These are phyloP conservation scores for Matsumurasca onukii DNA, from an alignment of 1,140 invertebrate genomes.

Conservation along the genomic window DNA sequence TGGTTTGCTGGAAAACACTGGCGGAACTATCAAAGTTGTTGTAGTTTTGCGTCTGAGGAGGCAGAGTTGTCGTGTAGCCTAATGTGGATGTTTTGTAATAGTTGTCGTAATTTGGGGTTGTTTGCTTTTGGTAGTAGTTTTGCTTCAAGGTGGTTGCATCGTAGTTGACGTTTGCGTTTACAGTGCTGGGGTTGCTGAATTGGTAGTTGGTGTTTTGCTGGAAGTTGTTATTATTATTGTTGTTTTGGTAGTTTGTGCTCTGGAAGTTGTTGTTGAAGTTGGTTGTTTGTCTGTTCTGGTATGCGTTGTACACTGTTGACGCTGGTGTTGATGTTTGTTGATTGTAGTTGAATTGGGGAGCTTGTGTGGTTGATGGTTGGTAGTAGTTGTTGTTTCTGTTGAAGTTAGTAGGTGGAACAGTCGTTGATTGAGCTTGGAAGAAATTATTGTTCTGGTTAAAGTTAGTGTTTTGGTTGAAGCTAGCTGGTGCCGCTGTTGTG, in stretches of 20 bases:
- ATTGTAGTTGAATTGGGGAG: slow-evolving; percentile 30
- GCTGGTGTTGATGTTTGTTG: slow-evolving; percentile 39
- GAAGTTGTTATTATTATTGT: slow-evolving; percentile 31
- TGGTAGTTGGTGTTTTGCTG: slow-evolving; percentile 30
- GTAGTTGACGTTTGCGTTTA: slow-evolving; percentile 10
- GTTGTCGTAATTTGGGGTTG: slow-evolving; percentile 34
- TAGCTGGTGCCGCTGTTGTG: slow-evolving; percentile 35
- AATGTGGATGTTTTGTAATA: slow-evolving; percentile 37
- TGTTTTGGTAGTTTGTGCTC: slow-evolving; percentile 43
- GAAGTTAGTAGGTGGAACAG: slow-evolving; percentile 38
- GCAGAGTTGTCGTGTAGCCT: slow-evolving; percentile 16
- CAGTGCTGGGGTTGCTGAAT: slow-evolving; percentile 20
- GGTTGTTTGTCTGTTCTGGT: slow-evolving; percentile 42
- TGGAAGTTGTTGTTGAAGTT: slow-evolving; percentile 44
- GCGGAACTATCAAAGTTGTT: slow-evolving; percentile 15
- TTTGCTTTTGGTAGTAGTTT: slow-evolving; percentile 31
- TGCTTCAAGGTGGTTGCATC: slow-evolving; percentile 28
- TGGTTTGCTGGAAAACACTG: slow-evolving; percentile 37
- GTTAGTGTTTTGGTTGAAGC: slow-evolving; percentile 40
- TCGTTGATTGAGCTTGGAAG: slow-evolving; percentile 37
- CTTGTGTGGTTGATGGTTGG: slow-evolving; percentile 46
- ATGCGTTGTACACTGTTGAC: slow-evolving; percentile 45
- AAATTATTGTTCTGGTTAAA: slow-evolving; percentile 36
- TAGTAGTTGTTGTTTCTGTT: slow-evolving; percentile 39
- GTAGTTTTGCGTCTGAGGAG: slow-evolving; percentile 13